A percentile compares a stretch with the other conserved stretches of the same genome.
These are phyloP conservation scores for Lasioglossum leucozonium DNA, from an alignment of 2,888 invertebrate species.

Conservation along the genomic window DNA sequence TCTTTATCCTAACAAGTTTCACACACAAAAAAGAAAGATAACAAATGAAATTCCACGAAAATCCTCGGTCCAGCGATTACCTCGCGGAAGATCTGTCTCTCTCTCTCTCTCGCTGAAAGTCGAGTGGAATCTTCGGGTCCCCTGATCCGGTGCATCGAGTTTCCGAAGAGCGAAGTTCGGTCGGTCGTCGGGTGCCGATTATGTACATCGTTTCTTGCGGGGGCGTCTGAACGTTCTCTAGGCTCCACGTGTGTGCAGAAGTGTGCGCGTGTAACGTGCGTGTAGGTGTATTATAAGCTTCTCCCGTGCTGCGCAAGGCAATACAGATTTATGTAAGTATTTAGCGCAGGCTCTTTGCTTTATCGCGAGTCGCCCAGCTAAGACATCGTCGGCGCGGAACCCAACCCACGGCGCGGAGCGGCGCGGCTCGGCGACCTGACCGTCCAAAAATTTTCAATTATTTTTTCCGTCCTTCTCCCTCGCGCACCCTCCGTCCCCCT, in stretches of 20 bases:
- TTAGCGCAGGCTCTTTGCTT: constrained; percentile 84
- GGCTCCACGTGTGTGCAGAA: constrained; percentile 46
- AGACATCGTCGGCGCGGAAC: constrained; percentile 71
- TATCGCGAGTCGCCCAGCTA: constrained; percentile 84
- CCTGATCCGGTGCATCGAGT: constrained; percentile 32
- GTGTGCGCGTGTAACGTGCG: constrained; percentile 42
- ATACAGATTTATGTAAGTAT: constrained; percentile 85
- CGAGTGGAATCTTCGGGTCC: neutral
- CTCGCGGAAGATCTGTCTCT: neutral
- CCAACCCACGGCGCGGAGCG: constrained; percentile 27
- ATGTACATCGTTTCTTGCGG: constrained; percentile 45
- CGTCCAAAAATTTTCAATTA: constrained; percentile 77
- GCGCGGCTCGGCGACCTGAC: constrained; percentile 56
- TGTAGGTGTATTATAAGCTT: constrained; percentile 79
- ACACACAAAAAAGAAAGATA: too few species aligned
- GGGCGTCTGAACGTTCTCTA: constrained; percentile 33
- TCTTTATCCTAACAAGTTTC: too few species aligned
- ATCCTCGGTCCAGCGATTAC: neutral
- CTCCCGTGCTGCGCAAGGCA: constrained; percentile 82
- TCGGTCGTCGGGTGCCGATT: constrained; percentile 44
- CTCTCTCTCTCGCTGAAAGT: neutral
- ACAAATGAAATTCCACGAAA: too few species aligned
- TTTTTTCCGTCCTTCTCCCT: constrained; percentile 62
- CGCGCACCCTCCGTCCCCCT: constrained; percentile 14
- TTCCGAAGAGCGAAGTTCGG: constrained; percentile 31